These are phyloP conservation scores for Charadrius vociferus DNA, from an alignment of 2,113 vertebrate species.

Conservation along the genomic window DNA sequence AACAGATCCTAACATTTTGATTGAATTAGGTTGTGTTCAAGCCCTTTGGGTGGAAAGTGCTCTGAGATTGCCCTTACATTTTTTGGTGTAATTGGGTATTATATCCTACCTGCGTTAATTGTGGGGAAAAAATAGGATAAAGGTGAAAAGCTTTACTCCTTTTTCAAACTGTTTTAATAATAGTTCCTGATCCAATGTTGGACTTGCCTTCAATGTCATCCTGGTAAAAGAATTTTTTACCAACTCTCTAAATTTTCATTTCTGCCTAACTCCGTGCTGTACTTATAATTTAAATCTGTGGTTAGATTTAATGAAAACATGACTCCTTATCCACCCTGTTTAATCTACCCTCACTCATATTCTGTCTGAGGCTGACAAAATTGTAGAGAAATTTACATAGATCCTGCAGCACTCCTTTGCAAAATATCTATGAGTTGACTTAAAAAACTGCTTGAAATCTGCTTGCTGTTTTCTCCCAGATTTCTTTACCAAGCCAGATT, in stretches of 20 bases:
- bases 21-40: not conserved
- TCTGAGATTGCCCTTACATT: not conserved
- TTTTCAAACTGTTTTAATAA: not conserved
- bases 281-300: not conserved
- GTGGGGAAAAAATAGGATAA: fast-evolving
- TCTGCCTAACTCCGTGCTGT: not conserved
- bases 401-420: not conserved
- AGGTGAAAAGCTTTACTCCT: not conserved
- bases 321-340: not conserved
- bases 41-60: not conserved
- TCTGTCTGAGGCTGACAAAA: not conserved
- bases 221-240: not conserved
- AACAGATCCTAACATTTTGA: not conserved
- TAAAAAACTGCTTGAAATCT: not conserved
- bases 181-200: not conserved
- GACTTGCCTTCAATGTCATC: not conserved
- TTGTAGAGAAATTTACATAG: not conserved
- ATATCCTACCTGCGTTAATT: not conserved
- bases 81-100: not conserved
- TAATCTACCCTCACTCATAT: not conserved
- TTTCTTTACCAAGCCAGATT: not conserved
- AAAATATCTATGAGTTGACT: not conserved
- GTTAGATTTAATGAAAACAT: not conserved
- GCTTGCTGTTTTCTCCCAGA: not conserved
- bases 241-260: not conserved